phyloP scores from a whole-genome alignment of 2,113 vertebrate species.

The Camelus bactrianus region DNA sequence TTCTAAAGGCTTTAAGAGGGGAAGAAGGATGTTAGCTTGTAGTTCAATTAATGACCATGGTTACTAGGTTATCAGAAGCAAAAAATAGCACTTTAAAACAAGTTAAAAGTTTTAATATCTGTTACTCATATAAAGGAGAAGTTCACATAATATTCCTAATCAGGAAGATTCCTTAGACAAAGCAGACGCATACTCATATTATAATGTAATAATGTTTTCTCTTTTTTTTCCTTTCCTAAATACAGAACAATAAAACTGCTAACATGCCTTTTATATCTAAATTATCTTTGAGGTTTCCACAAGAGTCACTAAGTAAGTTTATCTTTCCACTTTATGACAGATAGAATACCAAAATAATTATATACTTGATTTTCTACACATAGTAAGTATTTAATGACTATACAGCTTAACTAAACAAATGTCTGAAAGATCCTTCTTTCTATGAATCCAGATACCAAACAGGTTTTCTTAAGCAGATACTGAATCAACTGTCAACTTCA shows the following conservation, averaged over 20 bases:
- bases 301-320: neutral
- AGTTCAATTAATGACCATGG: neutral
- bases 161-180: neutral
- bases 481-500: neutral
- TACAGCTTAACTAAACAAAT: neutral
- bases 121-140: neutral
- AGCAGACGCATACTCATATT: neutral
- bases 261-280: neutral
- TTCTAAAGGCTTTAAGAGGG: neutral
- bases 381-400: neutral
- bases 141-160: neutral
- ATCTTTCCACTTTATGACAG: neutral
- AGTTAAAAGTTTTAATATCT: neutral
- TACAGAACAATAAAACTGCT: neutral
- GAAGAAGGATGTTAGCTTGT: neutral
- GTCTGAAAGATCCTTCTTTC: neutral
- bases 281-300: neutral
- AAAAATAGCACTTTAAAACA: neutral
- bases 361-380: accelerated
- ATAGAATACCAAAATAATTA: neutral
- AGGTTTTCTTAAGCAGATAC: neutral
- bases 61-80: neutral
- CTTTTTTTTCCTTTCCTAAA: neutral
- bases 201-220: neutral
- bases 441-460: neutral